Conservation (phyloP, 2,797 vertebrate genomes). For the Crocidura indochinensis region DNA sequence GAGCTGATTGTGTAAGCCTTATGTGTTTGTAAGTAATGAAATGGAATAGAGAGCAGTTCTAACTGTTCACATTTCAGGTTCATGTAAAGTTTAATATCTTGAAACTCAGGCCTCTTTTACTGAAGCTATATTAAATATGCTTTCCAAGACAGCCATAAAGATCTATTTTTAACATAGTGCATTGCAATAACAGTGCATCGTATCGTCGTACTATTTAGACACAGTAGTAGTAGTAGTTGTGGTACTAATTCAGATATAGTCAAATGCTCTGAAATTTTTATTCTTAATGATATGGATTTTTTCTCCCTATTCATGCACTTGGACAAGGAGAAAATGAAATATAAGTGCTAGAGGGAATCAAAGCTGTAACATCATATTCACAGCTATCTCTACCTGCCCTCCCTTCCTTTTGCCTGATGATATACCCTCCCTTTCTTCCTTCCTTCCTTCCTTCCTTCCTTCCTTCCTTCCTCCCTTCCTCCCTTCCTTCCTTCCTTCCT, state of each 20-base stretch:
- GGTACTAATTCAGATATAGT: conserved; percentile 11
- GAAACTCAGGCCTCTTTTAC: conserved; percentile 58
- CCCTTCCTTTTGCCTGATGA: conserved; percentile 32
- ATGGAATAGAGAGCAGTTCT: conserved; percentile 65
- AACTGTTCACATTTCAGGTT: conserved; percentile 62
- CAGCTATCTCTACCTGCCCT: neutral
- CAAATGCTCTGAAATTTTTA: conserved; percentile 59
- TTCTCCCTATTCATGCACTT: neutral
- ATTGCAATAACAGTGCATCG: neutral
- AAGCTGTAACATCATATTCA: neutral
- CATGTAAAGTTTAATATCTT: conserved; percentile 77
- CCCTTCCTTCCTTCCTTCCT: no score
- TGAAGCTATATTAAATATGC: conserved; percentile 48
- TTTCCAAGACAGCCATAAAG: conserved; percentile 62
- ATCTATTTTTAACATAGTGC: conserved; percentile 29
- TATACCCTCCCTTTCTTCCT: neutral
- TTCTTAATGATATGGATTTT: conserved; percentile 44
- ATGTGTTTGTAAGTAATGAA: conserved; percentile 42
- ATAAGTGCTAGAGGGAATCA: neutral
- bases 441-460: neutral
- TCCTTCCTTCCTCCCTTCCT: no score
- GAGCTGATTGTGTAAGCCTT: conserved; percentile 68
- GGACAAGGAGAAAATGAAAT: conserved; percentile 35
- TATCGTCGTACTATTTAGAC: conserved; percentile 18
- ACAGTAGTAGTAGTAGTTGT: no score